These are phyloP conservation scores for Torymus aiolomorphi DNA, from an alignment of 2,888 invertebrate genomes.

Conservation along the genomic window DNA sequence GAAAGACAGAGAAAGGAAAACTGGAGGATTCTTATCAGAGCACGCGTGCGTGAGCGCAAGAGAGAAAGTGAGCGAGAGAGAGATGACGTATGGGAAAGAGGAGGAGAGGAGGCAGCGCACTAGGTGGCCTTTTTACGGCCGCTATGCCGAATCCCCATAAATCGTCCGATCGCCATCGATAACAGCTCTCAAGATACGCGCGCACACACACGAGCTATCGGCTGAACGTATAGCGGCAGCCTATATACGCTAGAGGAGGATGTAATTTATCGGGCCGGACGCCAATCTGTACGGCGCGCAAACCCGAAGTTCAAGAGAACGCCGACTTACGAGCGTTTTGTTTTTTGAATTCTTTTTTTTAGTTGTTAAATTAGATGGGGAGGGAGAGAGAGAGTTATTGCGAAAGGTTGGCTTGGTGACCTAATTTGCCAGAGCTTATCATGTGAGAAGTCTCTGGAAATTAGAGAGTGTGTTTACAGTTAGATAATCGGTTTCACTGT, in stretches of 20 bases:
- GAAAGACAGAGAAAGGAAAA: not conserved
- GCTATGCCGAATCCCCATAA: constrained; percentile 64
- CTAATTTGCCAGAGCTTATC: too few species aligned
- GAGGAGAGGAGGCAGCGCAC: constrained; percentile 61
- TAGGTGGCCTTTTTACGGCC: constrained; percentile 62
- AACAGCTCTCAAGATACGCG: constrained; percentile 70
- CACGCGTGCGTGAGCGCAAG: not conserved
- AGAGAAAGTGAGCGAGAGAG: constrained; percentile 2
- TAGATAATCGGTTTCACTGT: too few species aligned
- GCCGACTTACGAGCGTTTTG: too few species aligned
- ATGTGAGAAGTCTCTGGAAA: too few species aligned
- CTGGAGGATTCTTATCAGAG: constrained; percentile 46
- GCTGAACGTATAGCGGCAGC: constrained; percentile 27
- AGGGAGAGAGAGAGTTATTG: too few species aligned
- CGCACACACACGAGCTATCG: constrained; percentile 58
- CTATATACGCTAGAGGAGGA: constrained; percentile 7
- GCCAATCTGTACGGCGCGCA: constrained; percentile 21
- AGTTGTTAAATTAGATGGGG: too few species aligned
- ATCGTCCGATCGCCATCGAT: constrained; percentile 71
- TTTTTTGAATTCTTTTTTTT: too few species aligned
- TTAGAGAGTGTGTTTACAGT: too few species aligned
- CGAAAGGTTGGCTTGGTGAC: too few species aligned
- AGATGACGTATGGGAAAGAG: constrained; percentile 58
- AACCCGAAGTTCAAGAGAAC: too few species aligned
- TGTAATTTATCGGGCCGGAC: constrained; percentile 45